Evolutionary conservation across 23 tunicate species (phyloP).

Genomic region (Oikopleura dioica): DNA sequence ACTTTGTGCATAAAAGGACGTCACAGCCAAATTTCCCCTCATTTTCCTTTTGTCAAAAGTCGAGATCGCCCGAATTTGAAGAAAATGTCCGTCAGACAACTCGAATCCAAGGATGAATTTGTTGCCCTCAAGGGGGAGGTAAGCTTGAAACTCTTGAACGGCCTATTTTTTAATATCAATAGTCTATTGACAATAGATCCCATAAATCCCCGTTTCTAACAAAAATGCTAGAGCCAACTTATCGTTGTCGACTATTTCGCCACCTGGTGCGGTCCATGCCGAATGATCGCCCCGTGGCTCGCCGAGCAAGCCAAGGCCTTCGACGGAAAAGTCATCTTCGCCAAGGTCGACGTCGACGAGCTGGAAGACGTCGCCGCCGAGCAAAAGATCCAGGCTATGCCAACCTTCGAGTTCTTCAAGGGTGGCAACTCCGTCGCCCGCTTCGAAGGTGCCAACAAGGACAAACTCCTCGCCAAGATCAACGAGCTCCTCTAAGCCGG

Average conservation of each 20-base stretch:
- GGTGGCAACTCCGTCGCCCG: neutral
- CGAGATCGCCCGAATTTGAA: too few species aligned
- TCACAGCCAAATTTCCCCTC: too few species aligned
- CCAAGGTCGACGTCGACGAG: conserved; percentile 10
- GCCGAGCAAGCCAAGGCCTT: neutral
- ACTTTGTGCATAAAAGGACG: too few species aligned
- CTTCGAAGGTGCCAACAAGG: neutral
- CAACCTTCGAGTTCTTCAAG: conserved; percentile 3
- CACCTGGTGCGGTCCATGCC: conserved; percentile 14
- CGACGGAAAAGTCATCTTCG: neutral
- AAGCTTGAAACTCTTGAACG: too few species aligned
- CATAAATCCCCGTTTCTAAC: too few species aligned
- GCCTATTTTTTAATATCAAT: too few species aligned
- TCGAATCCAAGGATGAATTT: too few species aligned
- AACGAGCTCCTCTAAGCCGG: neutral
- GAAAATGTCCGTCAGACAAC: too few species aligned
- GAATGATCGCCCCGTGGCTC: conserved; percentile 2
- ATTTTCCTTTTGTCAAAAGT: too few species aligned
- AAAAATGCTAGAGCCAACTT: neutral
- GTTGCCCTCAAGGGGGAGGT: too few species aligned
- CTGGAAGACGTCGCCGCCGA: neutral
- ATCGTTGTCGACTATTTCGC: neutral
- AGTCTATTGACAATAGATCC: too few species aligned
- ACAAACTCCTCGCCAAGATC: neutral
- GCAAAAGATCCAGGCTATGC: conserved; percentile 4